Conservation (phyloP, 2,797 vertebrate genomes). For the Rhynchotus rufescens region DNA sequence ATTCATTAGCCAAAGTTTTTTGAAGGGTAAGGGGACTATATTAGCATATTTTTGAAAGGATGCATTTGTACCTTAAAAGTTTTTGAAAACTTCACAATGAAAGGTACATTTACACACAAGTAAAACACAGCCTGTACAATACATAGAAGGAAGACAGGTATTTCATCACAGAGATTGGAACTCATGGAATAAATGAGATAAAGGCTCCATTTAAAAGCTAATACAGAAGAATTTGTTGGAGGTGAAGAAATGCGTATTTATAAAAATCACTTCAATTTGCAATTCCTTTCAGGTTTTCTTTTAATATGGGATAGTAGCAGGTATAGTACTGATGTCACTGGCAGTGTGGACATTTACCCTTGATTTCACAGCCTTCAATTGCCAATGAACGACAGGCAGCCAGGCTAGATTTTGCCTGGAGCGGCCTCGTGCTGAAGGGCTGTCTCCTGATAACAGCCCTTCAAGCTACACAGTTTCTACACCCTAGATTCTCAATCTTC, state of each 20-base stretch:
- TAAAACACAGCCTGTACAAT: background rate
- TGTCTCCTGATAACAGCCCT: background rate
- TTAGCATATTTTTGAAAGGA: background rate
- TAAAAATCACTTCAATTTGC: background rate
- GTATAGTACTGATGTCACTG: background rate
- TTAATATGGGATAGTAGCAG: background rate
- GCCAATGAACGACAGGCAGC: background rate
- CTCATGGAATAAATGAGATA: background rate
- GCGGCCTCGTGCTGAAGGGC: background rate
- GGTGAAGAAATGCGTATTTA: background rate
- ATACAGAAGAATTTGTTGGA: background rate
- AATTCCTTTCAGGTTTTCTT: background rate
- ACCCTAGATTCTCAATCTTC: background rate
- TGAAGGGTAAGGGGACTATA: background rate
- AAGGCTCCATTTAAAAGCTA: fast-evolving
- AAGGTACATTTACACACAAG: background rate
- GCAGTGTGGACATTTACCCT: background rate
- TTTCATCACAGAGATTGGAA: background rate
- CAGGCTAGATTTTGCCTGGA: background rate
- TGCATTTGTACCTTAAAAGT: background rate
- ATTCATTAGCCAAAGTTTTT: background rate
- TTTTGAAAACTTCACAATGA: background rate
- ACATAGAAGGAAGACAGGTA: background rate
- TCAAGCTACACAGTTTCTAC: background rate
- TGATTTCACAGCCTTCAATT: background rate